Evolutionary conservation across 1,140 invertebrate genomes (phyloP), one percentile per base, ranked within the genome.

Genomic region (Trichoplusia ni): DNA sequence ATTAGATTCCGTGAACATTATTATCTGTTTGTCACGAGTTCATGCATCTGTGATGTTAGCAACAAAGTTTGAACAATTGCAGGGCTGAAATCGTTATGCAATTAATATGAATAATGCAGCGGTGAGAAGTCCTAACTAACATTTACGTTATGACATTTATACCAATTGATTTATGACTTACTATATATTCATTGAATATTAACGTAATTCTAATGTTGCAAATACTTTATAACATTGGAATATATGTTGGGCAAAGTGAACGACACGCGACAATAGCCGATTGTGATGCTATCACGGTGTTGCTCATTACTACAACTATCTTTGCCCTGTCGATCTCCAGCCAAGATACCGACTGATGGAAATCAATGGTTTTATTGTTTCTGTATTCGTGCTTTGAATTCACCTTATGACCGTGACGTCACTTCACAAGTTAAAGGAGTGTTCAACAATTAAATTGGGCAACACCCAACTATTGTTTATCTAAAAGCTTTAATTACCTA

Each of bases 281-380:
- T 81, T 80, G 79, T 81, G 63, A 72, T 71, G 60, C 42, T 80
- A 75, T 79, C 75, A 29, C 27, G 23, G 67, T 56, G 62, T 64
- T 35, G 70, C 63, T 78, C 70, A 75, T 83, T 79, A 75, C 58
- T 21, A 60, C 72, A 72, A 75, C 73, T 49, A 42, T 61, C 69
- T 67, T 27, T 37, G 64, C 62, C 25, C 56, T 23, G 29, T 44
- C 63, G 74, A 79, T 82, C 67, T 74, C 69, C 54, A 18, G 44
- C 62, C 60, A 29, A 64, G 77, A 80, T 79, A 79, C 37, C 58
- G 31, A 69, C 64, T 58, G 70, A 66, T 75, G 33, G 70, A 73
- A 69, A 67, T 82, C 73, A 76, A 75, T 79, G 23, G 71, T 65
- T 72, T 76, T 76, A 77, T 73, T 84, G 75, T 82, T 71, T 72